Percentiles rank a stretch among this genome's conserved stretches.
These are phyloP conservation scores for Melanerpes aurifrons DNA, from an alignment of 2,113 vertebrate genomes.

Conservation along the genomic window DNA sequence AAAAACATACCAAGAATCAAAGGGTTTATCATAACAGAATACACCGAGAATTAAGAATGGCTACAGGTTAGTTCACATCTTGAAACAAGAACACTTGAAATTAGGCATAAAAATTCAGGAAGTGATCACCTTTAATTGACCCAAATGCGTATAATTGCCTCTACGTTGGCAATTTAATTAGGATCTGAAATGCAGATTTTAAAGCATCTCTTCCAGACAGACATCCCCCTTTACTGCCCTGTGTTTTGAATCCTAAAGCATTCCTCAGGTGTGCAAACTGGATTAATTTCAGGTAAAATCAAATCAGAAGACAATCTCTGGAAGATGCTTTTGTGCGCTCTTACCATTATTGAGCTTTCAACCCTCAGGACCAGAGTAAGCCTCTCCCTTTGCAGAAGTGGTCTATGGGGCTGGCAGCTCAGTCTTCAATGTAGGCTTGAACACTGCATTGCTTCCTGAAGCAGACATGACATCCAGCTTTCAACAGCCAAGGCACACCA, in stretches of 20 bases:
- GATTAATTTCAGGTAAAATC: background rate
- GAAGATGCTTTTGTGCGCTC: background rate
- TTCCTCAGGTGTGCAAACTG: background rate
- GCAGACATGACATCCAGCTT: background rate
- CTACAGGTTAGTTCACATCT: background rate
- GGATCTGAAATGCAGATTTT: background rate
- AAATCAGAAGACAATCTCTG: background rate
- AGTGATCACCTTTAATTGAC: background rate
- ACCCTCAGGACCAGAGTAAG: background rate
- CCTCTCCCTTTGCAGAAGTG: background rate
- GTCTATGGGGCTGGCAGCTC: background rate
- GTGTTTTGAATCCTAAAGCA: background rate
- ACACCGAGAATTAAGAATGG: background rate
- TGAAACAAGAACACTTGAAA: background rate
- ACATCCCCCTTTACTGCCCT: background rate
- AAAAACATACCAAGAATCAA: background rate
- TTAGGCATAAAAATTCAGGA: background rate
- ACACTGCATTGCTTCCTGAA: too few species aligned
- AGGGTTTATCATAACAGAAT: background rate
- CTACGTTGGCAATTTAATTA: background rate
- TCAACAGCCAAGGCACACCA: background rate
- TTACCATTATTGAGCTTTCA: background rate
- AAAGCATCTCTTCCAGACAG: background rate
- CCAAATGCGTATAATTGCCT: background rate
- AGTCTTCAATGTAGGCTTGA: background rate